phyloP scores from a whole-genome alignment of 2,888 invertebrate species.

The Zaprionus obscuricornis region DNA sequence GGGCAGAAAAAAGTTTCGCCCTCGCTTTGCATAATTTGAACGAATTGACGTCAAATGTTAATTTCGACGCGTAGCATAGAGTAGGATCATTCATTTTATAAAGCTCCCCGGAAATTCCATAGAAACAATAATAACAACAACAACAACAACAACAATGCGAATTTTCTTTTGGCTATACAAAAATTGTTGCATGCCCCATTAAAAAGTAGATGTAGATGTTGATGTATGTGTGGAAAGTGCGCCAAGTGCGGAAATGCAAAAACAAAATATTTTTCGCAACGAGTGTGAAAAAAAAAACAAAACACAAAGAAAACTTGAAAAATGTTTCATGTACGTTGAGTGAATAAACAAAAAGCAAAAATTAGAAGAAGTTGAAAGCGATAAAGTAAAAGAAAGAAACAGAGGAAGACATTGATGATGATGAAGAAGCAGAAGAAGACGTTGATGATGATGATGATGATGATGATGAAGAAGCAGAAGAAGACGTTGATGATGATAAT shows the following conservation, averaged over 20 bases:
- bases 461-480: too few relatives aligned
- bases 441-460: too few relatives aligned
- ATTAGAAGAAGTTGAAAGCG: background rate
- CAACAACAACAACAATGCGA: conserved; percentile 6
- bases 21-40: conserved; percentile 51
- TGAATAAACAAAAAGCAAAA: conserved; percentile 36
- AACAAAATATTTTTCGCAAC: conserved; percentile 49
- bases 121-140: too few relatives aligned
- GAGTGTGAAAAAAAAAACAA: conserved; percentile 67
- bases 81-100: conserved; percentile 23
- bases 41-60: conserved; percentile 36
- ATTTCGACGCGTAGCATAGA: conserved; percentile 28
- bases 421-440: too few relatives aligned
- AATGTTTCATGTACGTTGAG: conserved; percentile 46
- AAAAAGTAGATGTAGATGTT: conserved; percentile 16
- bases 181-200: conserved; percentile 56
- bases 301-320: conserved; percentile 21
- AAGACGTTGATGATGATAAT: too few relatives aligned
- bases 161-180: too few relatives aligned
- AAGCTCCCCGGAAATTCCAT: conserved; percentile 45
- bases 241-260: conserved; percentile 63
- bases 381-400: too few relatives aligned
- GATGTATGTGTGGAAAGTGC: conserved; percentile 37
- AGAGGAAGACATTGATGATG: too few relatives aligned
- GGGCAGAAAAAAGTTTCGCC: background rate